phyloP scores from a whole-genome alignment of 2,797 vertebrate genomes.

The Scolopax bukidnonensis region DNA sequence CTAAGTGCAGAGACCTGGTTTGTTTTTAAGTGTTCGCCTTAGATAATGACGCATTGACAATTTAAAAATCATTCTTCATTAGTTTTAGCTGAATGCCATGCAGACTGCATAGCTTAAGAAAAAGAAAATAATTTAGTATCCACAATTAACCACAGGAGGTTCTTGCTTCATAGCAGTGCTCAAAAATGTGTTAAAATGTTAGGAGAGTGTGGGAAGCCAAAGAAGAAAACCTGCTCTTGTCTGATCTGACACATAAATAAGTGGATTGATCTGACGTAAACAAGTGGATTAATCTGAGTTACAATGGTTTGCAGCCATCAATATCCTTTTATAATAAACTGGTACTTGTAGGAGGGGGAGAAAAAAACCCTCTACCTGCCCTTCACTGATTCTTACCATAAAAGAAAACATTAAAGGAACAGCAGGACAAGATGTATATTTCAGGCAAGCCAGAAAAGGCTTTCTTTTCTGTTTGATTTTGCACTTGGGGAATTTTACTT shows the following conservation, averaged over 20 bases:
- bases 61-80: constrained; percentile 33
- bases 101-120: background rate
- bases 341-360: background rate
- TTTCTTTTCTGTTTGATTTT: constrained; percentile 88
- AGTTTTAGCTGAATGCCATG: constrained; percentile 27
- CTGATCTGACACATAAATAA: constrained; percentile 38
- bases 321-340: constrained; percentile 32
- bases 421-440: constrained; percentile 82
- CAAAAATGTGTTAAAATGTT: constrained; percentile 32
- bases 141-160: constrained; percentile 26
- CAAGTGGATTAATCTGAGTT: constrained; percentile 43
- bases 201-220: background rate
- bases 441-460: constrained; percentile 80
- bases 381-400: constrained; percentile 79
- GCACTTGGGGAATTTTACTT: constrained; percentile 86
- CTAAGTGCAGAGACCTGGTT: constrained; percentile 38
- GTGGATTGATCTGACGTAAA: constrained; percentile 47
- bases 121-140: background rate
- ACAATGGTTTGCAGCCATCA: constrained; percentile 11
- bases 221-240: background rate
- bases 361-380: constrained; percentile 70
- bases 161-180: background rate
- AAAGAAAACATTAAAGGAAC: constrained; percentile 82
- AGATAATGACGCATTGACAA: constrained; percentile 15
- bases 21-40: constrained; percentile 10